Evolutionary conservation across 2,888 invertebrate species (phyloP).

Genomic region (Calliopum simillimum): DNA sequence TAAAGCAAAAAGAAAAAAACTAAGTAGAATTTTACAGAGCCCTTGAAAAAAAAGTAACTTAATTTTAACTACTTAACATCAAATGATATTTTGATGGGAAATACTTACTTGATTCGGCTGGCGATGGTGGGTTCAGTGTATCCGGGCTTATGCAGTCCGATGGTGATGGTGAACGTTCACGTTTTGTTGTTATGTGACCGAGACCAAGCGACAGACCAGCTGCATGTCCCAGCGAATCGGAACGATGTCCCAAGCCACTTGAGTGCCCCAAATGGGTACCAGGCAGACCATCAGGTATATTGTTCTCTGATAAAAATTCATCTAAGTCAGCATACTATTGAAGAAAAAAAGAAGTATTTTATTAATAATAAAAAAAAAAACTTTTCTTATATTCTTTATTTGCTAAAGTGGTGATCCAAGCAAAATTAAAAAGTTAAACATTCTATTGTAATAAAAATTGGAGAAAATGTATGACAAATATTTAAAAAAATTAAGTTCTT

Average conservation of each 20-base stretch:
- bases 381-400: background rate
- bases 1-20: background rate
- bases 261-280: conserved; percentile 70
- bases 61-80: background rate
- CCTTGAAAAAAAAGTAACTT: background rate
- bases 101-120: conserved; percentile 90
- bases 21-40: background rate
- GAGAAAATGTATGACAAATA: background rate
- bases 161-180: conserved; percentile 88
- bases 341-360: conserved; percentile 36
- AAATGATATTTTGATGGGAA: background rate
- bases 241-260: conserved; percentile 66
- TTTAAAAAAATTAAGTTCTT: too few species aligned
- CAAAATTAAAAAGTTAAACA: too few species aligned
- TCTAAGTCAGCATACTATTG: conserved; percentile 94
- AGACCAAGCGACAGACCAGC: conserved; percentile 71
- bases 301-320: conserved; percentile 96
- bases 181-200: conserved; percentile 80
- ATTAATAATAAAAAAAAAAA: conserved; percentile 14
- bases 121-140: conserved; percentile 89
- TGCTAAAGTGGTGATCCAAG: too few species aligned
- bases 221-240: conserved; percentile 69
- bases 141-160: conserved; percentile 91
- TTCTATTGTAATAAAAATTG: background rate
- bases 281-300: conserved; percentile 84